These are phyloP conservation scores for Lasioglossum morio DNA, from an alignment of 2,888 invertebrate species.

Conservation along the genomic window DNA sequence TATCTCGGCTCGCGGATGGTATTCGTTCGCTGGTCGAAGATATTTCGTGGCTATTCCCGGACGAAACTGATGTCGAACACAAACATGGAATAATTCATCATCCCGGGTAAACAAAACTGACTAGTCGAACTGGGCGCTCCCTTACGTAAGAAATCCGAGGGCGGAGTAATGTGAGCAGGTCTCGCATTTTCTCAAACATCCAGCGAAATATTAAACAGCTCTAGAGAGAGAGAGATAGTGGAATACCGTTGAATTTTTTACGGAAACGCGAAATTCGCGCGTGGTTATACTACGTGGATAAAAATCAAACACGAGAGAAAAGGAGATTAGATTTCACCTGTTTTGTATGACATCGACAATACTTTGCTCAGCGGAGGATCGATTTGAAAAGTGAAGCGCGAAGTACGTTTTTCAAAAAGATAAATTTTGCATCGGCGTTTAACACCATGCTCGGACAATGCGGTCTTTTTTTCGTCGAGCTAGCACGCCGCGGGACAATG, in stretches of 20 bases:
- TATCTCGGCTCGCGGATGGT: slow-evolving; percentile 46
- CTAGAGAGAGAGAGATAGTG: not conserved
- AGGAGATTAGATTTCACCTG: not conserved
- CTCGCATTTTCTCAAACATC: too few species aligned
- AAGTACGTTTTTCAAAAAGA: not conserved
- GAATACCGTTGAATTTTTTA: not conserved
- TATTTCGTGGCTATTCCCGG: slow-evolving; percentile 50
- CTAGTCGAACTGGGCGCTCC: not conserved
- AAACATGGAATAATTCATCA: slow-evolving; percentile 59
- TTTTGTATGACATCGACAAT: not conserved
- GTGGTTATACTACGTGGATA: not conserved
- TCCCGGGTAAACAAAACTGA: slow-evolving; percentile 16
- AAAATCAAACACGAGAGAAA: not conserved
- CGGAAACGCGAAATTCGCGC: not conserved
- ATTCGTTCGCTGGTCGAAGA: slow-evolving; percentile 40
- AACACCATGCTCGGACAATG: not conserved
- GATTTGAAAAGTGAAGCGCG: not conserved
- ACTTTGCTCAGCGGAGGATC: not conserved
- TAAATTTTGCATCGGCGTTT: not conserved
- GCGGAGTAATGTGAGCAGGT: not conserved
- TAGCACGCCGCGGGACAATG: not conserved
- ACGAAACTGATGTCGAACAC: slow-evolving; percentile 43
- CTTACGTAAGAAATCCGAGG: slow-evolving; percentile 2
- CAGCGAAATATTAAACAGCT: not conserved
- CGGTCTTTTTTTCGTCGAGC: not conserved